Evolutionary conservation across 2,888 invertebrate genomes (phyloP).

Genomic region (Leucophenga montana): DNA sequence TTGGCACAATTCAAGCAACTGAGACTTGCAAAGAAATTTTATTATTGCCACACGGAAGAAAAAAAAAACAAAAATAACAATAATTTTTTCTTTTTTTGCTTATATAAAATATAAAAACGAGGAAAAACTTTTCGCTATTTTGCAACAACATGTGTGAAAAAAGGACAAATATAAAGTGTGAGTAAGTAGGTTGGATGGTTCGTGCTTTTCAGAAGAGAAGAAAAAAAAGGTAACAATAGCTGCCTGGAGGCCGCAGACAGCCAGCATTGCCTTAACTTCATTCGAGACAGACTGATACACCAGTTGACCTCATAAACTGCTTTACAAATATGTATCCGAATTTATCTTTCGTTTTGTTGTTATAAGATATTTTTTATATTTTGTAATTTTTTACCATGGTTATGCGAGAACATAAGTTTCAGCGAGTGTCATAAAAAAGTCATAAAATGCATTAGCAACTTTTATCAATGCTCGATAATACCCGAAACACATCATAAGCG

Average conservation of each 20-base stretch:
- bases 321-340: background rate
- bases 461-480: slow-evolving; percentile 44
- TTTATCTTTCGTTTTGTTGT: slow-evolving; percentile 55
- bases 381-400: slow-evolving; percentile 36
- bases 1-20: slow-evolving; percentile 67
- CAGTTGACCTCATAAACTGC: slow-evolving; percentile 56
- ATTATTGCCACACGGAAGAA: slow-evolving; percentile 5
- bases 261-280: background rate
- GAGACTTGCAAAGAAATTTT: slow-evolving; percentile 33
- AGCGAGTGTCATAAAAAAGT: slow-evolving; percentile 61
- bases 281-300: slow-evolving; percentile 14
- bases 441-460: slow-evolving; percentile 64
- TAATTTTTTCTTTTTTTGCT: no score
- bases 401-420: slow-evolving; percentile 66
- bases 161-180: no score
- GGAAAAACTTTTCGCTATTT: background rate
- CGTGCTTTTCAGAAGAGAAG: background rate
- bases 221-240: slow-evolving; percentile 18
- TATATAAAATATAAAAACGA: background rate
- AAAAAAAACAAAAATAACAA: background rate
- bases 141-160: background rate
- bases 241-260: slow-evolving; percentile 12
- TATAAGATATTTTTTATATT: background rate
- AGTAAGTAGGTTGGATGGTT: background rate
- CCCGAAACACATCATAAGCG: background rate